Conservation (phyloP, 1,140 invertebrate genomes). For the Leptinotarsa undecemlineata region DNA sequence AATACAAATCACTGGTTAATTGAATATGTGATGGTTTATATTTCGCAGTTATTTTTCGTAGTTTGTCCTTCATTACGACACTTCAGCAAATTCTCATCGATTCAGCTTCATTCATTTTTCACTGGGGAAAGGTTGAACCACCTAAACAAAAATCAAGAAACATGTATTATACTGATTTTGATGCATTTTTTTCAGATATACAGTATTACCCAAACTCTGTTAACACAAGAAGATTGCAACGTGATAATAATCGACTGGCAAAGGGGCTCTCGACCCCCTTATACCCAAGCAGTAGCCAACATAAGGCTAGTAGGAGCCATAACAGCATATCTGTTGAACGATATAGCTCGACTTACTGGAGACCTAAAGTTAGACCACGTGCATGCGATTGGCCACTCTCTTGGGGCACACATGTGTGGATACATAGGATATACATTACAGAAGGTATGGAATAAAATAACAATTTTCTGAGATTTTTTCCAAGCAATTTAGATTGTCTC, state of each 20-base stretch:
- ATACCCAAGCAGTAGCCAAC: constrained; percentile 88
- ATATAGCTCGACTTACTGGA: constrained; percentile 55
- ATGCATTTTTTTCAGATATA: constrained; percentile 57
- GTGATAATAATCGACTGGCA: constrained; percentile 86
- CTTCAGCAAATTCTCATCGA: too few relatives aligned
- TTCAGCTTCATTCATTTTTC: too few relatives aligned
- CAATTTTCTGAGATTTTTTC: too few relatives aligned
- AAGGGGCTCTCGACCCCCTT: constrained; percentile 80
- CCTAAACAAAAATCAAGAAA: too few relatives aligned
- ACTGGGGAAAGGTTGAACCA: too few relatives aligned
- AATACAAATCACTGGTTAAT: too few relatives aligned
- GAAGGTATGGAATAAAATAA: constrained; percentile 52
- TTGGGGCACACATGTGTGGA: constrained; percentile 84
- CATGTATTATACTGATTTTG: too few relatives aligned
- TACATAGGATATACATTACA: constrained; percentile 78
- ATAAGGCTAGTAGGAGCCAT: constrained; percentile 84
- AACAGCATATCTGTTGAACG: constrained; percentile 70
- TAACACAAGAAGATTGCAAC: constrained; percentile 70
- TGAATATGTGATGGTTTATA: too few relatives aligned
- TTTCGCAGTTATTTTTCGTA: too few relatives aligned
- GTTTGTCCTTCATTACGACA: too few relatives aligned
- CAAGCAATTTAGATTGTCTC: too few relatives aligned
- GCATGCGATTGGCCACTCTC: constrained; percentile 88
- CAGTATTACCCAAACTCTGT: constrained; percentile 64
- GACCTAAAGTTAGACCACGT: constrained; percentile 63